Base-by-base conservation (phyloP, 2,888 invertebrate genomes). In the Ametastegia equiseti region DNA sequence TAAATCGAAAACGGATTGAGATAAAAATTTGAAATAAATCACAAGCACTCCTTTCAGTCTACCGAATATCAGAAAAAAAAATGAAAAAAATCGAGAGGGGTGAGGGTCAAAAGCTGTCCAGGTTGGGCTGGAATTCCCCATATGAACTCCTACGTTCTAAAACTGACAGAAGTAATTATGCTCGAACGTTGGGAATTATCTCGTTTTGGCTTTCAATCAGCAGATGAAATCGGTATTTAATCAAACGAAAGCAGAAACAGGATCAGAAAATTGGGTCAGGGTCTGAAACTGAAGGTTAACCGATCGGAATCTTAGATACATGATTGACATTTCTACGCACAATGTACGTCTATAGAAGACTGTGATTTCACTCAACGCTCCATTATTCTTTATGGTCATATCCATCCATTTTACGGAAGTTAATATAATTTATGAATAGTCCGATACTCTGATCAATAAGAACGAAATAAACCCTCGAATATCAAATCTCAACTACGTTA, bases 111-210 rank as follows among this genome's bases (percentile, higher is more conserved):
- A n/a, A n/a, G n/a, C n/a, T n/a, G n/a, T n/a, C n/a, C n/a, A n/a
- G n/a, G n/a, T n/a, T n/a, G n/a, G n/a, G n/a, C n/a, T n/a, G n/a
- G n/a, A n/a, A n/a, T n/a, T n/a, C n/a, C n/a, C n/a, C n/a, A n/a
- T n/a, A n/a, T n/a, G n/a, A n/a, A 36, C 33, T 75, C 9, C 3
- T 33, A 75, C 75, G 36, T 50, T 54, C 36, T n/a, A 30, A 39
- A 78, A 78, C 60, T 27, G 78, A 78, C 78, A 78, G 63, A 60
- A 39, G 39, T 45, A 78, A 78, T 78, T 78, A 78, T 78, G 39
- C 27, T 78, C 3, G 42, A 42, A 60, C 78, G 60, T 6, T 57
- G 27, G 27, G 33, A 63, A 54, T 75, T n/a, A n/a, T n/a, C 42
- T 47, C 73, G 54, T 78, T n/a, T 42, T 42, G 15, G 33, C 78